Base-by-base conservation (phyloP, 1,140 invertebrate genomes). In the Choristoneura fumiferana region DNA sequence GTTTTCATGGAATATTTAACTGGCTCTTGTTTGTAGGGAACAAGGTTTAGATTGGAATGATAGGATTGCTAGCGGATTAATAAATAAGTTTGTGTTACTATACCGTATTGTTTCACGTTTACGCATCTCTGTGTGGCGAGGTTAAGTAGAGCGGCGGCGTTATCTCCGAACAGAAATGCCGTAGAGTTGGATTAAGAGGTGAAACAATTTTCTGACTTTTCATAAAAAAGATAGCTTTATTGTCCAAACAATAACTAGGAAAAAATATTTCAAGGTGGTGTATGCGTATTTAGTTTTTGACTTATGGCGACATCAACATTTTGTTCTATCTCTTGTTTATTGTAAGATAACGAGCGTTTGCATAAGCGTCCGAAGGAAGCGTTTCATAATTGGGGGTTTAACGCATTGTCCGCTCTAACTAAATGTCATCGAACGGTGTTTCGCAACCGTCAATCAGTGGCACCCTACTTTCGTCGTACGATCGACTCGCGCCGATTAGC, bases 21-120 rank as follows among this genome's bases (percentile, higher is more conserved):
- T 49, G 8, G 22, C 14, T 54, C 55, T 54, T 67, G n/a, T 60
- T 1, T 8, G 34, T 0, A 8, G 22, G 8, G 5, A 4, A 6
- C 59, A 71, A 61, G 64, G 71, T 69, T 57, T 36, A 68, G 61
- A 55, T 57, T 74, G 12, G 60, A 38, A 55, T 59, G 40, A 3
- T 5, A 35, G 10, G 22, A 49, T 49, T 17, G 12, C 43, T 15
- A 33, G 34, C 52, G 52, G 52, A 34, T 54, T 35, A 35, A 54
- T 54, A 49, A 49, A 49, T 55, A 83, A 78, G 69, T 65, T 81
- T 76, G 84, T 78, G 63, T 75, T 65, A 68, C 74, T 83, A 78
- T 87, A 85, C 84, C 84, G 86, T 89, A 89, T 89, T 89, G 86
- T 89, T 86, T 84, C 84, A 83, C 85, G 83, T 89, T 87, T 86